Base-by-base conservation (phyloP, 2,888 invertebrate species). In the Nasonia oneida region DNA sequence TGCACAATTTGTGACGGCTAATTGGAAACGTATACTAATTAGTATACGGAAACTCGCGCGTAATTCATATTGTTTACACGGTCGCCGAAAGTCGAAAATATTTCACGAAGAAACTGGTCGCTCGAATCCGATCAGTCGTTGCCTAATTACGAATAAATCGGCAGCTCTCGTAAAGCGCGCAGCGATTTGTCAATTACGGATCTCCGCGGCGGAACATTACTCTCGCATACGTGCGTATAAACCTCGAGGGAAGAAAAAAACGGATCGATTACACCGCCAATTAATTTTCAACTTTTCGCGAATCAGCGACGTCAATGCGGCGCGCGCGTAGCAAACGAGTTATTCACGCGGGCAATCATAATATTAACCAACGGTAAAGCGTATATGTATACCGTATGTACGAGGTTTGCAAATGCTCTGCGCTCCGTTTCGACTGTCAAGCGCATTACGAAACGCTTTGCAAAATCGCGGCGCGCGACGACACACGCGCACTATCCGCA, bases 351-450 rank as follows among this genome's bases (percentile, higher is more conserved):
- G 81, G 64, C 78, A 75, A 57, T 79, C 70, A 86, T 79, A 82
- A 86, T 75, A 83, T 74, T 70, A 75, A 83, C 73, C 82, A 79
- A 78, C 74, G 74, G 53, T 83, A 83, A 81, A 80, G 70, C 57
- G 79, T 75, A 23, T 10, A 18, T 12, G 47, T 67, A 29, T 73
- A n/a, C 29, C 8, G 3, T 29, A 29, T 29, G 23, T 14, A 37
- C 23, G 0, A 10, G 23, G 18, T 33, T 47, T 64, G 47, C 53
- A 53, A 70, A 67, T 50, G 70, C 12, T 15, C 5, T 15, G 50
- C 47, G 57, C 77, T 73, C 57, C 50, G 47, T 47, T 76, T 70
- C 47, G 67, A 70, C 70, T 83, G 70, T 67, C 76, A 70, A 50
- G 77, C 29, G 57, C 39, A 80, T 80, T 80, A 80, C 71, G 71